A percentile compares a stretch with the other conserved stretches of the same genome.
These are phyloP conservation scores for Eristalinus aeneus DNA, from an alignment of 2,888 invertebrate genomes.

Conservation along the genomic window DNA sequence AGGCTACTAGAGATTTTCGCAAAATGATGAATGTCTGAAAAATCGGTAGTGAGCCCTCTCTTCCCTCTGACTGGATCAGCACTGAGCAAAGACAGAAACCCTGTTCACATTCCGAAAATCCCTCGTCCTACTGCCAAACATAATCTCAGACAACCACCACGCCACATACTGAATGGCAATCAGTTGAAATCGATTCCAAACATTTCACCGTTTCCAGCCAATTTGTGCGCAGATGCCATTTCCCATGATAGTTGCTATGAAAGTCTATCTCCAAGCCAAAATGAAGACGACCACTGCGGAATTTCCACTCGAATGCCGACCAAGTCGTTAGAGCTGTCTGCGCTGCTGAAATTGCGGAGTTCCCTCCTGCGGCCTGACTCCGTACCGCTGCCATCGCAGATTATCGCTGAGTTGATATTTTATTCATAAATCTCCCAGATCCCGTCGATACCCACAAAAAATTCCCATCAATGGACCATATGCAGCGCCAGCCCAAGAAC, in stretches of 20 bases:
- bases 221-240: background rate
- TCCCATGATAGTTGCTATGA: background rate
- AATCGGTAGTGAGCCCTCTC: too few relatives aligned
- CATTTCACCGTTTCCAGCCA: background rate
- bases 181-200: background rate
- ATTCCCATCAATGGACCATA: constrained; percentile 39
- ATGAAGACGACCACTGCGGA: background rate
- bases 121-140: background rate
- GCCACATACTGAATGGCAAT: background rate
- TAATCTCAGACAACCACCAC: background rate
- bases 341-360: background rate
- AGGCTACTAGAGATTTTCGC: too few relatives aligned
- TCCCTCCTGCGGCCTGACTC: background rate
- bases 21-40: too few relatives aligned
- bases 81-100: too few relatives aligned
- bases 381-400: constrained; percentile 22
- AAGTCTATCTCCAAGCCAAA: background rate
- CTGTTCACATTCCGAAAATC: too few relatives aligned
- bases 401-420: constrained; percentile 57
- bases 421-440: constrained; percentile 56
- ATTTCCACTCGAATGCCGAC: background rate
- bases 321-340: background rate
- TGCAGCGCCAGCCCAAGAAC: constrained; percentile 12
- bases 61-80: too few relatives aligned
- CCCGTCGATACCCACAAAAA: constrained; percentile 9